A percentile compares a stretch with the other conserved stretches of the same genome.
These are phyloP conservation scores for Siderastrea radians DNA, from an alignment of 92 coral and sea anemone genomes.

Conservation along the genomic window DNA sequence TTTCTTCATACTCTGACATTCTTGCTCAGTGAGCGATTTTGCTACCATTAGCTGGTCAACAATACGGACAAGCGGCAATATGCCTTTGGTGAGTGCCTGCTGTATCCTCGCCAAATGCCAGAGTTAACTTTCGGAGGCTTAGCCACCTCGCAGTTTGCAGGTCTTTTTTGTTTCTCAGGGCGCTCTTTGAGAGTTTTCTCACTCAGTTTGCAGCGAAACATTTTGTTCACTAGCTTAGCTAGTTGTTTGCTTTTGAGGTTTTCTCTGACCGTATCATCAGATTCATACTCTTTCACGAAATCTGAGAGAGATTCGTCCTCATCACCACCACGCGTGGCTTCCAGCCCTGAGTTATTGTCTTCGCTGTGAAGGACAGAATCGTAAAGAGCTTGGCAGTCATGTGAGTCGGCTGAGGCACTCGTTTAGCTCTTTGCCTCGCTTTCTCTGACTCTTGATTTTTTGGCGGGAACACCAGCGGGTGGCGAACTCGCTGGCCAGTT, in stretches of 20 bases:
- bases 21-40: conserved; percentile 28
- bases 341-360: neutral
- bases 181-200: conserved; percentile 56
- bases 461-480: neutral
- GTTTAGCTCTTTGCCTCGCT: neutral
- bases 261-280: conserved; percentile 42
- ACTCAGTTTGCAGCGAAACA: conserved; percentile 55
- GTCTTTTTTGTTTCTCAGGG: conserved; percentile 63
- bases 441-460: conserved; percentile 1
- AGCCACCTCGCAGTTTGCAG: conserved; percentile 51
- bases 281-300: conserved; percentile 36
- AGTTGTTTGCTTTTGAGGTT: conserved; percentile 43
- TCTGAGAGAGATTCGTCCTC: conserved; percentile 26
- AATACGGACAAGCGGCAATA: conserved; percentile 50
- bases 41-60: conserved; percentile 65
- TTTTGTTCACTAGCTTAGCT: conserved; percentile 53
- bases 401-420: conserved; percentile 35
- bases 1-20: conserved; percentile 25
- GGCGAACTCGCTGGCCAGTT: neutral
- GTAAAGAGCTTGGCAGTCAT: neutral
- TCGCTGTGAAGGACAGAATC: conserved; percentile 2
- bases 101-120: conserved; percentile 77
- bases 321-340: conserved; percentile 11
- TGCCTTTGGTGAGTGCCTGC: conserved; percentile 75
- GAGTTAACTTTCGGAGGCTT: conserved; percentile 60